Conservation (phyloP, 2,888 invertebrate species). For the Stenotaenia linearis region DNA sequence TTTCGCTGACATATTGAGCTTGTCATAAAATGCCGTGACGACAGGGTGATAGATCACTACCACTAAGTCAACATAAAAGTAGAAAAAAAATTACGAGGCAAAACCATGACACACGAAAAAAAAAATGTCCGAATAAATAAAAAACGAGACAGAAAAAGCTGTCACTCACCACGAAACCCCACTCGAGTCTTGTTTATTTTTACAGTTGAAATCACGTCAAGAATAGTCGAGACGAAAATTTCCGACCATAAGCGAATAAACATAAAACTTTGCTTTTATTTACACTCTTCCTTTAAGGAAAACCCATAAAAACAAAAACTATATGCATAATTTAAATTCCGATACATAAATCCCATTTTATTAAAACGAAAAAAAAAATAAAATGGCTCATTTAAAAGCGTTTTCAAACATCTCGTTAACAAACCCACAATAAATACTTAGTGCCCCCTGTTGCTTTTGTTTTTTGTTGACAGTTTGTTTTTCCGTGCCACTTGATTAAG, state of each 20-base stretch:
- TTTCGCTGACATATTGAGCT: constrained; percentile 16
- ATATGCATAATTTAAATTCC: not conserved
- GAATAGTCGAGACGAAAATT: not conserved
- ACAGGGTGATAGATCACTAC: constrained; percentile 20
- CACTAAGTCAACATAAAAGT: constrained; percentile 18
- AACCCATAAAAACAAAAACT: not conserved
- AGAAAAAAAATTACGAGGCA: not conserved
- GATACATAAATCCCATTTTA: not conserved
- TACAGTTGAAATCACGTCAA: not conserved
- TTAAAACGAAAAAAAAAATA: not conserved
- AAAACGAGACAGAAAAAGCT: constrained; percentile 7
- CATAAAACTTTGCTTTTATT: not conserved
- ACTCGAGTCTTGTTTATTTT: not conserved
- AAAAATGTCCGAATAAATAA: constrained; percentile 16
- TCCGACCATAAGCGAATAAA: not conserved
- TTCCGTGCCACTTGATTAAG: constrained; percentile 11
- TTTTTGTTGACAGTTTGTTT: constrained; percentile 24
- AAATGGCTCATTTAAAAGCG: not conserved
- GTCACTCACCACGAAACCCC: not conserved
- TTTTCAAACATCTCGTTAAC: not conserved
- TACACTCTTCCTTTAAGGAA: not conserved
- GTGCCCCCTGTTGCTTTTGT: not conserved
- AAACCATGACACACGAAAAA: constrained; percentile 1
- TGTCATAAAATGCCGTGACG: constrained; percentile 19
- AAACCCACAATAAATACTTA: constrained; percentile 1